phyloP scores from a whole-genome alignment of 1,140 invertebrate species.

The Rhagoletis pomonella region DNA sequence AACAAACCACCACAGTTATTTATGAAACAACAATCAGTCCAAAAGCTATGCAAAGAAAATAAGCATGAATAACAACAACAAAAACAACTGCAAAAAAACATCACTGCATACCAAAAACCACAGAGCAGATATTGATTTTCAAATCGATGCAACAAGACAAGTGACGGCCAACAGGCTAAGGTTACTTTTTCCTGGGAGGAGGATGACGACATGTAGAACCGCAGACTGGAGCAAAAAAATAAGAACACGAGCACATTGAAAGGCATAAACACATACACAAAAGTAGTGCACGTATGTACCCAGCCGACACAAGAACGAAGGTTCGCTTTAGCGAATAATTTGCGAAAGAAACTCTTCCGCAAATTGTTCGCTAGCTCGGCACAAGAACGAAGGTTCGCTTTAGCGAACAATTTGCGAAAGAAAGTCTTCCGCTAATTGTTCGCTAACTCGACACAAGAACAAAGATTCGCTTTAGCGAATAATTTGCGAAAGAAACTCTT shows the following conservation, averaged over 20 bases:
- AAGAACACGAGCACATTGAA: neutral
- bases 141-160: slow-evolving; percentile 50
- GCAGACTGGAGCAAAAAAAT: slow-evolving; percentile 46
- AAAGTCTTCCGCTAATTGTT: no score
- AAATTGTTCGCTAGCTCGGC: no score
- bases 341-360: no score
- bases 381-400: no score
- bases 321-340: no score
- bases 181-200: slow-evolving; percentile 51
- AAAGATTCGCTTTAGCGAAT: no score
- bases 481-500: no score
- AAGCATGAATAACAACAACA: no score
- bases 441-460: no score
- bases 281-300: no score
- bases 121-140: slow-evolving; percentile 47
- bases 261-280: neutral
- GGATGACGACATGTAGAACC: slow-evolving; percentile 42
- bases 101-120: slow-evolving; percentile 3
- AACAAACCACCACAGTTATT: neutral
- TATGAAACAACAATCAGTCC: neutral
- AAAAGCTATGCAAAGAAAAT: neutral
- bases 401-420: no score
- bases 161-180: slow-evolving; percentile 44
- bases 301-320: no score
- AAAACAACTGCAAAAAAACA: neutral